Conservation (phyloP, 2,888 invertebrate genomes). For the Sthenelais limicola region DNA sequence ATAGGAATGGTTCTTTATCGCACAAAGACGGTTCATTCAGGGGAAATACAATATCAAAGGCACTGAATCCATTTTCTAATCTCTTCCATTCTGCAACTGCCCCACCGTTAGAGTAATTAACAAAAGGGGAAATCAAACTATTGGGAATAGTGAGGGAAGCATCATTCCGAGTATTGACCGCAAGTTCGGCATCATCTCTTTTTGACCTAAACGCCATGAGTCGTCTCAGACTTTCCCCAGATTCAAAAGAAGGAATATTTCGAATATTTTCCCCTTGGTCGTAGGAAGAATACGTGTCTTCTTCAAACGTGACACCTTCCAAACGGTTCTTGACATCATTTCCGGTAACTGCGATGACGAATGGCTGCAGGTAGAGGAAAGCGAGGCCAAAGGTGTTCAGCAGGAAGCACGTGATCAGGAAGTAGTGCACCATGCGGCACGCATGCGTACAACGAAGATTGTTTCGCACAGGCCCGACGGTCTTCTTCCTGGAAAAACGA, state of each 20-base stretch:
- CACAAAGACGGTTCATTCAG: conserved; percentile 18
- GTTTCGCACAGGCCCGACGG: neutral
- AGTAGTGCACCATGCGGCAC: conserved; percentile 8
- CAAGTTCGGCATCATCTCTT: too few species aligned
- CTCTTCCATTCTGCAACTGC: neutral
- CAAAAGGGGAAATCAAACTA: neutral
- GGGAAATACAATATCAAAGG: neutral
- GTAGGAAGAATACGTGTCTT: too few species aligned
- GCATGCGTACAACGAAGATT: neutral
- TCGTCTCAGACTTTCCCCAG: too few species aligned
- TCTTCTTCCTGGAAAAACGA: conserved; percentile 5
- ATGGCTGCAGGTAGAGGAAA: conserved; percentile 1
- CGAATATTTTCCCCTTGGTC: too few species aligned
- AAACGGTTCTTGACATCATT: conserved; percentile 1
- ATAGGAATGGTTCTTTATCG: neutral
- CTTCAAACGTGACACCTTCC: too few species aligned
- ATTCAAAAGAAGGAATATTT: too few species aligned
- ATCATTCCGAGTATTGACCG: too few species aligned
- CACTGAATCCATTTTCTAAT: neutral
- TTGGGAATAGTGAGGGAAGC: too few species aligned
- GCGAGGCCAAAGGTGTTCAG: conserved; percentile 9
- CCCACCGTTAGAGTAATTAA: conserved; percentile 6
- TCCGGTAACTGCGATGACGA: neutral
- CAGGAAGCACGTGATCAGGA: conserved; percentile 22
- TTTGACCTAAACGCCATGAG: too few species aligned